Percentiles rank a stretch among this genome's conserved stretches.
phyloP scores from a whole-genome alignment of 2,113 vertebrate genomes.

The Syrrhaptes paradoxus region DNA sequence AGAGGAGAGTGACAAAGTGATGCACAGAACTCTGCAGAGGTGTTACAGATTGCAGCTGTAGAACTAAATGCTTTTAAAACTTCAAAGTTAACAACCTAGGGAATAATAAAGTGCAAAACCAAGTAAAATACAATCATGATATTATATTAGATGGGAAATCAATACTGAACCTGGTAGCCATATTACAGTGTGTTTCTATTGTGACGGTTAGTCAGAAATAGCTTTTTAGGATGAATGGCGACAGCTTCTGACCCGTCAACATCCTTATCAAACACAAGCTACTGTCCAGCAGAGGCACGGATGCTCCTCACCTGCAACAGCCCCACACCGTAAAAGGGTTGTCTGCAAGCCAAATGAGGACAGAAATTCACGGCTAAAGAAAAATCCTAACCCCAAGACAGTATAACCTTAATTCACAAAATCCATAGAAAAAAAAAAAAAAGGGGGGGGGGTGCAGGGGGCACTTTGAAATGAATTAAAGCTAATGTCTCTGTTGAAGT shows the following conservation, averaged over 20 bases:
- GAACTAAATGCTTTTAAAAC: conserved; percentile 67
- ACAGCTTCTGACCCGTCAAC: neutral
- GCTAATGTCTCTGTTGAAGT: neutral
- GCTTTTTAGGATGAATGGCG: neutral
- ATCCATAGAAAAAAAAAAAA: neutral
- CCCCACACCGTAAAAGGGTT: neutral
- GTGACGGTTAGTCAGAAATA: neutral
- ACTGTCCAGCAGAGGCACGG: neutral
- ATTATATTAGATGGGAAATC: conserved; percentile 63
- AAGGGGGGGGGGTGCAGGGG: too few relatives aligned
- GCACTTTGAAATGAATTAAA: neutral
- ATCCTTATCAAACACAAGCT: neutral
- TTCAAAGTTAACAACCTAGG: conserved; percentile 46
- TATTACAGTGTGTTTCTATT: conserved; percentile 8
- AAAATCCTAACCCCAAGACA: neutral
- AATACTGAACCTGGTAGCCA: conserved; percentile 38
- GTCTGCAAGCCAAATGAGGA: neutral
- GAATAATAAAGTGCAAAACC: conserved; percentile 63
- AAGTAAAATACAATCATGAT: conserved; percentile 59
- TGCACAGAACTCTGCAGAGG: neutral
- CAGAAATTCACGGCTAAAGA: neutral
- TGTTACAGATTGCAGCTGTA: conserved; percentile 46
- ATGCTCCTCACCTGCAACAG: neutral
- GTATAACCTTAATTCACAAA: neutral
- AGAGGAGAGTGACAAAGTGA: conserved; percentile 35